These are phyloP conservation scores for Etheostoma perlongum DNA, from an alignment of 2,797 vertebrate species.

Conservation along the genomic window DNA sequence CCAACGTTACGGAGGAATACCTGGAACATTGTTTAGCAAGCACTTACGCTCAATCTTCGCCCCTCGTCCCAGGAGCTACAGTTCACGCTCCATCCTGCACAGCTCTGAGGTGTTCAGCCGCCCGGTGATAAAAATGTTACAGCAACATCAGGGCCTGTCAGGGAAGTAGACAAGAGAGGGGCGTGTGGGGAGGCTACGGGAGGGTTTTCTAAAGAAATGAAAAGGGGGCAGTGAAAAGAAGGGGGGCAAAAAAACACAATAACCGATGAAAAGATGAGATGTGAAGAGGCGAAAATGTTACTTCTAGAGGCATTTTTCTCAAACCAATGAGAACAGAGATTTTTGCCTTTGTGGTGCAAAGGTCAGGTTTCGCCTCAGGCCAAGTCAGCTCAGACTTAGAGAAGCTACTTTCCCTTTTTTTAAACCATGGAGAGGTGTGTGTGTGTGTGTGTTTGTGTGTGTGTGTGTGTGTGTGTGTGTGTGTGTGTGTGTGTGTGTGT, in stretches of 20 bases:
- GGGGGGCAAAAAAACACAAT: constrained; percentile 60
- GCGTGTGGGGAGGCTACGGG: constrained; percentile 30
- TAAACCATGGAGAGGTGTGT: constrained; percentile 41
- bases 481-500: constrained; percentile 26
- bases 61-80: constrained; percentile 31
- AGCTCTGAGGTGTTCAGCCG: constrained; percentile 54
- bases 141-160: constrained; percentile 66
- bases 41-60: constrained; percentile 36
- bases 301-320: constrained; percentile 86
- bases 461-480: constrained; percentile 36
- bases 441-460: constrained; percentile 27
- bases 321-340: constrained; percentile 83
- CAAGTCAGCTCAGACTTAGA: constrained; percentile 76
- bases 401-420: constrained; percentile 72
- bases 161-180: constrained; percentile 27
- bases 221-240: constrained; percentile 38
- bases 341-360: constrained; percentile 85
- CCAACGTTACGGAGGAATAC: constrained; percentile 32
- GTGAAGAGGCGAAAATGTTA: constrained; percentile 84
- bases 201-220: constrained; percentile 66
- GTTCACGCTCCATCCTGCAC: constrained; percentile 44
- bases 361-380: constrained; percentile 83
- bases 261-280: constrained; percentile 86
- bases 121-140: constrained; percentile 66
- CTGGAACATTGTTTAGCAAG: constrained; percentile 40